Evolutionary conservation across 2,888 invertebrate genomes (phyloP), one percentile per base, ranked within the genome.

Genomic region (Epinotia brunnichana): DNA sequence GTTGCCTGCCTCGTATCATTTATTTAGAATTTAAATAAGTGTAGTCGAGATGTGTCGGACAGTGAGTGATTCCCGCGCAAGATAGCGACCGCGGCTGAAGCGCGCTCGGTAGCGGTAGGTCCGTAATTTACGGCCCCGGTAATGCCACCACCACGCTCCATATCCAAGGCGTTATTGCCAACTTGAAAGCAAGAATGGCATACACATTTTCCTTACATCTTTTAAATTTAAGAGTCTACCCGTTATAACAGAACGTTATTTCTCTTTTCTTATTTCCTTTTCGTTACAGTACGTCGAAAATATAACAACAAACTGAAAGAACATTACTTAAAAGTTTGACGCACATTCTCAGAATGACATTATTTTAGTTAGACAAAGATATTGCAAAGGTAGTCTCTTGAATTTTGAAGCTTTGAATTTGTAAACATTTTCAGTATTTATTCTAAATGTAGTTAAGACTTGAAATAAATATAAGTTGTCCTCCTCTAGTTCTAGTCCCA

Each of bases 131-230:
- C 88, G 89, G 89, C 89, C 85, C 85, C 87, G 88, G 90, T 87
- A 88, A 91, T 87, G 92, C 91, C 92, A 91, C 87, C 83, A 90
- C 86, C 92, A 90, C 88, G 90, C 91, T 89, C 90, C 90, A 87
- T 88, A 90, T 89, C 88, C 89, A 88, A 87, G 85, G 85, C 88
- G 90, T 92, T 92, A 92, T 91, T 91, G 89, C 91, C 91, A 89
- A 90, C 91, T 92, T 90, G 90, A 90, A 92, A 91, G 88, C 89
- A 90, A 89, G 89, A 91, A 91, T 88, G 85, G 86, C 88, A 86
- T 85, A 89, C 87, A 90, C 88, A 90, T 90, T 91, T 91, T 86
- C 87, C 87, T 88, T 87, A 88, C 91, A 89, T 89, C 90, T 91
- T 81, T 83, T 85, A 85, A 88, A 88, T 89, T 87, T 88, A 88